Evolutionary conservation across 2,797 vertebrate species (phyloP).

Genomic region (Karalla daura): DNA sequence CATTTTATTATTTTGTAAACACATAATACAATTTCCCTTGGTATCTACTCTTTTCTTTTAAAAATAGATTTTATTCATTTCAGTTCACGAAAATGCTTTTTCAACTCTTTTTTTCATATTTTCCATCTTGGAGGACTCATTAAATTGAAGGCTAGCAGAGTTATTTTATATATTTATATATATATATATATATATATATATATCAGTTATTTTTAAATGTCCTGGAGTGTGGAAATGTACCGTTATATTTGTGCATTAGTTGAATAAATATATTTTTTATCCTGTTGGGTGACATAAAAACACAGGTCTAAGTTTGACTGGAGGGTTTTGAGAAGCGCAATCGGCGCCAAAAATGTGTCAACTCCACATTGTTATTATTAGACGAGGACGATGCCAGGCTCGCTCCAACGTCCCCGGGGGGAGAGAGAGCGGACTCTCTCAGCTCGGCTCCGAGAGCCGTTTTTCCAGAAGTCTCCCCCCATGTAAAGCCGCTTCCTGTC

Average conservation of each 20-base stretch:
- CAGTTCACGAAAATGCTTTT: no score
- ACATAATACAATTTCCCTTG: no score
- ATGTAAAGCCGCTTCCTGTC: slow-evolving; percentile 52
- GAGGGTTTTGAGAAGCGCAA: slow-evolving; percentile 25
- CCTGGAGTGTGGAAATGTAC: neutral
- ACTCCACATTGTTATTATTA: slow-evolving; percentile 32
- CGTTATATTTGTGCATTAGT: neutral
- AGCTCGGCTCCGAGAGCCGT: slow-evolving; percentile 10
- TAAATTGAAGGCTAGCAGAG: no score
- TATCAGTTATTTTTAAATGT: neutral
- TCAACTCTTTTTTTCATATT: no score
- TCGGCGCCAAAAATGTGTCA: slow-evolving; percentile 40
- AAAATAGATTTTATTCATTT: neutral
- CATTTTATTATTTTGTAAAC: no score
- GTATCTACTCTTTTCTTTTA: no score
- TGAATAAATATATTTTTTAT: neutral
- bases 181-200: no score
- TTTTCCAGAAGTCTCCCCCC: slow-evolving; percentile 21
- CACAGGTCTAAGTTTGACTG: slow-evolving; percentile 5
- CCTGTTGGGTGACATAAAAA: neutral
- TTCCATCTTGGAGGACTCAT: no score
- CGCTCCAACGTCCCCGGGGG: slow-evolving; percentile 28
- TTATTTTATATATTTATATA: neutral
- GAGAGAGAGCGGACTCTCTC: slow-evolving; percentile 10
- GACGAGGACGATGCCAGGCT: slow-evolving; percentile 37